Base-by-base conservation (phyloP, 1,140 invertebrate species). In the Elysia chlorotica region DNA sequence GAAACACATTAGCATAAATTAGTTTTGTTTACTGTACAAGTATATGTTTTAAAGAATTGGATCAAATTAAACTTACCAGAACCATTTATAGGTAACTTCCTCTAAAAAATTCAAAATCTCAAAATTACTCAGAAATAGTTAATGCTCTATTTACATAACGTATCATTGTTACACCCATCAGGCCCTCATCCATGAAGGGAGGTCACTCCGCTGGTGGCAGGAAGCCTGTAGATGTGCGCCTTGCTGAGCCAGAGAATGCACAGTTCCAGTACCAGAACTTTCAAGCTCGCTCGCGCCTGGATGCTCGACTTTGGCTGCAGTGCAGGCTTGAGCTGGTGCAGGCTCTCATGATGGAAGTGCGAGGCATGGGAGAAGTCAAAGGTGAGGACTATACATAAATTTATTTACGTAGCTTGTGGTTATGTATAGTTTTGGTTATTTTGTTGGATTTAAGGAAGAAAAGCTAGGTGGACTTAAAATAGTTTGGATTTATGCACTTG, bases 261-360 rank as follows among this genome's bases (percentile, higher is more conserved):
- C 81, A 83, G 74, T 84, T 82, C 73, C 79, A 83, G 62, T 84
- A 80, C 61, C 82, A 86, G 77, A 86, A 87, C 77, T 85, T 85
- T 72, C 84, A 83, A 76, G 83, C 82, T 71, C 78, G 83, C 14
- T 79, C 81, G 35, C 77, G 85, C 10, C 79, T 87, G 21, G 85
- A 86, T 74, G 79, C 82, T 17, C 69, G 83, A 23, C 76, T 85
- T 5, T 87, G 86, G 86, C 79, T 87, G 0, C 63, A 80, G 25
- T 85, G 83, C 76, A 76, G 83, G 14, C 65, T 78, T 23, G 78
- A 80, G n/a, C 78, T 87, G 0, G 82, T 86, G 5, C 73, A 75
- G 6, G 74, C 74, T 74, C 66, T 87, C 19, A 76, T 85, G 54
- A 77, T 82, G 68, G 79, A 87, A 57, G 77, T 86, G n/a, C 67